A percentile compares a stretch with the other conserved stretches of the same genome.
These are phyloP conservation scores for Mimachlamys varia DNA, from an alignment of 2,888 invertebrate species.

Conservation along the genomic window DNA sequence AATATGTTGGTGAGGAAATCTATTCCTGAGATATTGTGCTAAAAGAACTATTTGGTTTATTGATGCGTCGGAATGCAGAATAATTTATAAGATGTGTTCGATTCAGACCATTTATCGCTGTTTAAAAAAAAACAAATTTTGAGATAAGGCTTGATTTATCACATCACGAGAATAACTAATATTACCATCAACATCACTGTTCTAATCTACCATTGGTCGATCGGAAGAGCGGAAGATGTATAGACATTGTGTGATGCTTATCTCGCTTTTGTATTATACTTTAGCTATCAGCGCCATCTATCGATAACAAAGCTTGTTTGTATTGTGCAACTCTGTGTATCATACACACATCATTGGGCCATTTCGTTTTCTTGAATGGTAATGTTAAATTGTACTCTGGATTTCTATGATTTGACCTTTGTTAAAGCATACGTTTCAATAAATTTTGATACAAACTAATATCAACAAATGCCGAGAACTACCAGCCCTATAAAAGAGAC, in stretches of 20 bases:
- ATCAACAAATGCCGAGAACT: too few relatives aligned
- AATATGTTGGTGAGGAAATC: not conserved
- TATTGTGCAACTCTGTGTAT: too few relatives aligned
- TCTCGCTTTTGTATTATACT: not conserved
- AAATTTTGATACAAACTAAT: too few relatives aligned
- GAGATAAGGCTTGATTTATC: not conserved
- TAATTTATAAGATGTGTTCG: constrained; percentile 12
- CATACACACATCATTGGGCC: too few relatives aligned
- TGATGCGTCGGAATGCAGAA: not conserved
- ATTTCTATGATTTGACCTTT: too few relatives aligned
- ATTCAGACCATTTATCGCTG: constrained; percentile 11
- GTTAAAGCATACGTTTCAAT: too few relatives aligned
- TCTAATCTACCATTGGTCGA: not conserved
- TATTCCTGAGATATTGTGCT: not conserved
- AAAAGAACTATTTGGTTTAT: not conserved
- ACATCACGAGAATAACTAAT: not conserved
- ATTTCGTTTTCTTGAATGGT: too few relatives aligned
- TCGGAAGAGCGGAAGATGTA: not conserved
- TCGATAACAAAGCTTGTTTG: too few relatives aligned
- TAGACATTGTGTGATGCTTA: not conserved
- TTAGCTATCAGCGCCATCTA: not conserved
- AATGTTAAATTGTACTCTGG: too few relatives aligned
- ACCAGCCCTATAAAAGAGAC: too few relatives aligned
- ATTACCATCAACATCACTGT: not conserved
- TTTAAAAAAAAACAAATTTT: not conserved